These are phyloP conservation scores for Callyntrura sp. DNA, from an alignment of 2,888 invertebrate genomes.

Conservation along the genomic window DNA sequence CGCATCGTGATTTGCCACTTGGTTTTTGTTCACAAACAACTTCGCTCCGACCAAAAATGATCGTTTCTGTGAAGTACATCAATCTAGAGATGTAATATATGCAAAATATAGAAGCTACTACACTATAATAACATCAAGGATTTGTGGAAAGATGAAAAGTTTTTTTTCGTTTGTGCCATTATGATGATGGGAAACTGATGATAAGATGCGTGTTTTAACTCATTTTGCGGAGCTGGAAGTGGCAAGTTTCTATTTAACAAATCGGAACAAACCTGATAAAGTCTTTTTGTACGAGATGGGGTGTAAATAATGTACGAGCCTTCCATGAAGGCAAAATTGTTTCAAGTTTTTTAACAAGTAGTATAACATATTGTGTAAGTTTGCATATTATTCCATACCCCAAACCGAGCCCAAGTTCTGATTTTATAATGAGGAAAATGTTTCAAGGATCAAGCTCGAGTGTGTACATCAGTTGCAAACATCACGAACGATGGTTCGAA, in stretches of 20 bases:
- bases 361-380: too few relatives aligned
- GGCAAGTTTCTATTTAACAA: slow-evolving; percentile 61
- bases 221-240: slow-evolving; percentile 38
- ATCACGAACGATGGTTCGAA: slow-evolving; percentile 3
- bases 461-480: slow-evolving; percentile 10
- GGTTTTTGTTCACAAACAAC: slow-evolving; percentile 53
- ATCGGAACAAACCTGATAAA: slow-evolving; percentile 53
- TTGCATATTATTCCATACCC: slow-evolving; percentile 33
- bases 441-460: slow-evolving; percentile 23
- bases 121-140: too few relatives aligned
- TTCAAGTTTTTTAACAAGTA: slow-evolving; percentile 59
- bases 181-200: slow-evolving; percentile 33
- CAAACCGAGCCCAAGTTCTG: slow-evolving; percentile 4
- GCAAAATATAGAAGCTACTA: too few relatives aligned
- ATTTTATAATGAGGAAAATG: slow-evolving; percentile 40
- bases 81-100: slow-evolving; percentile 17
- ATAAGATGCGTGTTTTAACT: slow-evolving; percentile 18
- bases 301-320: too few relatives aligned
- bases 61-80: not conserved
- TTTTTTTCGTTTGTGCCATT: slow-evolving; percentile 5
- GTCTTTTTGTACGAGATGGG: slow-evolving; percentile 30
- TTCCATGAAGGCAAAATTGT: slow-evolving; percentile 31
- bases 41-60: too few relatives aligned
- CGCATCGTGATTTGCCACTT: slow-evolving; percentile 65
- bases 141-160: slow-evolving; percentile 38